Evolutionary conservation across 1,140 invertebrate genomes (phyloP).

Genomic region (Diuraphis noxia): DNA sequence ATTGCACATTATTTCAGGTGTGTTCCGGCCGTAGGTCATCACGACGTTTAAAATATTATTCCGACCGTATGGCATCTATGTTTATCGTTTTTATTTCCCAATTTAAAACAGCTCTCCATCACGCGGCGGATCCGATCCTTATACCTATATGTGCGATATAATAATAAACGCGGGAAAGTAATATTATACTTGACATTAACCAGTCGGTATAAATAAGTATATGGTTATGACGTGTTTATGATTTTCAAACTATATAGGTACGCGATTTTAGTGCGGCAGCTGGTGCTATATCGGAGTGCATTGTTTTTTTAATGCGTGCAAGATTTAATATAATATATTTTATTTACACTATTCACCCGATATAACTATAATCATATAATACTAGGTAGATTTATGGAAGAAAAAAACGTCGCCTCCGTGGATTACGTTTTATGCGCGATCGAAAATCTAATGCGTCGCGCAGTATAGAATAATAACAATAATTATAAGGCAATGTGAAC

Average conservation of each 20-base stretch:
- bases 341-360: background rate
- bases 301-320: background rate
- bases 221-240: background rate
- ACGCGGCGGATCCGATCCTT: background rate
- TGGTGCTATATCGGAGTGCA: background rate
- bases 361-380: too few species aligned
- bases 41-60: background rate
- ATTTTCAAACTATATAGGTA: background rate
- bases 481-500: background rate
- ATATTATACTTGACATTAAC: background rate
- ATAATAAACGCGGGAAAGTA: background rate
- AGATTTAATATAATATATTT: background rate
- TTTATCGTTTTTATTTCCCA: background rate
- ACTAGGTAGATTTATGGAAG: background rate
- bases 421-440: background rate
- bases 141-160: background rate
- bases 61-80: background rate
- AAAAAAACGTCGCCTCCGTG: background rate
- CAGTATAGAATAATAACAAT: background rate
- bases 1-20: slow-evolving; percentile 2
- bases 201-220: background rate
- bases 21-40: background rate
- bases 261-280: background rate
- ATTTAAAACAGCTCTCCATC: background rate
- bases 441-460: background rate